Evolutionary conservation across 2,888 invertebrate genomes (phyloP).

Genomic region (Ctena decussata): DNA sequence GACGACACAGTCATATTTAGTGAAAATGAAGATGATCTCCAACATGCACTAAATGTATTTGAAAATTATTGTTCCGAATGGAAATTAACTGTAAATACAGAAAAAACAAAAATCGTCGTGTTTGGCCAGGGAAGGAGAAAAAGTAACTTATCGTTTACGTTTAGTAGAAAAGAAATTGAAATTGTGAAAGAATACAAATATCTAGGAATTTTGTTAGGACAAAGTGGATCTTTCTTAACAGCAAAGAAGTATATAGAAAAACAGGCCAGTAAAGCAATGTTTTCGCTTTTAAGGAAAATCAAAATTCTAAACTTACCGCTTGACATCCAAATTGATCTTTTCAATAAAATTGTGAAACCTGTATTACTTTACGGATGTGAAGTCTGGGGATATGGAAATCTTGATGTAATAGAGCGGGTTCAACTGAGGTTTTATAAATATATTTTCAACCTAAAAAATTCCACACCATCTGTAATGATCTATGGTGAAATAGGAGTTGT

Average conservation of each 20-base stretch:
- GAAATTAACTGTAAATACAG: slow-evolving; percentile 33
- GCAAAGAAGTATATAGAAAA: slow-evolving; percentile 13
- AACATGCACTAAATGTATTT: slow-evolving; percentile 18
- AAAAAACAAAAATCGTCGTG: slow-evolving; percentile 44
- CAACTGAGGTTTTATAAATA: not conserved
- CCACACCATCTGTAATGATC: not conserved
- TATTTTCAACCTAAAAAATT: not conserved
- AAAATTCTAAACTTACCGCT: not conserved
- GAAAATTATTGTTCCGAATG: slow-evolving; percentile 25
- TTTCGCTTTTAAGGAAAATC: not conserved
- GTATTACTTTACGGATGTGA: not conserved
- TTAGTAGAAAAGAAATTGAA: too few species aligned
- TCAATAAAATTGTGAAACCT: not conserved
- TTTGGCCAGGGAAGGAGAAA: slow-evolving; percentile 26
- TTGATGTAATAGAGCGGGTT: not conserved
- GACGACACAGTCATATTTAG: slow-evolving; percentile 46
- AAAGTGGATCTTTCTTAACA: slow-evolving; percentile 4
- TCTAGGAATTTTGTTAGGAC: not conserved
- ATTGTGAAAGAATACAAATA: slow-evolving; percentile 2
- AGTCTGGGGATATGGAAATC: not conserved
- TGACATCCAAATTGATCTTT: not conserved
- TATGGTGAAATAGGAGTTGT: not conserved
- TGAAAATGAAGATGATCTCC: slow-evolving; percentile 7
- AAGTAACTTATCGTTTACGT: too few species aligned
- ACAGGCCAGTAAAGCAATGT: not conserved